These are phyloP conservation scores for Sander lucioperca DNA, from an alignment of 2,113 vertebrate species.

Conservation along the genomic window DNA sequence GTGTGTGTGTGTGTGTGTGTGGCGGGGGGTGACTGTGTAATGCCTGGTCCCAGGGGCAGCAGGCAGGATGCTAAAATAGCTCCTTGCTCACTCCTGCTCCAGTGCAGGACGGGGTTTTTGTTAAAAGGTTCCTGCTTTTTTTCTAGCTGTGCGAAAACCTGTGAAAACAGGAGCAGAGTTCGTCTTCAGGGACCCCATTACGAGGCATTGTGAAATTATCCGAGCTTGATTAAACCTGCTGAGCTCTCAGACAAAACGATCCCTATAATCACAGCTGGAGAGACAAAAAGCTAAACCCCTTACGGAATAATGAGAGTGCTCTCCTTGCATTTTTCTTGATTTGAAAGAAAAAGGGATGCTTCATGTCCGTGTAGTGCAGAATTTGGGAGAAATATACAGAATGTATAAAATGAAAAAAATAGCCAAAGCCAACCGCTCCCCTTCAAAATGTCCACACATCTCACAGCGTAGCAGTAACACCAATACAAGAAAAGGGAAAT, in stretches of 20 bases:
- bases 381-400: not conserved
- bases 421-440: slow-evolving; percentile 17
- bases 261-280: slow-evolving; percentile 64
- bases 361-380: not conserved
- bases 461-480: slow-evolving; percentile 34
- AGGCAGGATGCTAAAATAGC: slow-evolving; percentile 73
- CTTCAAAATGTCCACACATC: slow-evolving; percentile 35
- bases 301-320: slow-evolving; percentile 40
- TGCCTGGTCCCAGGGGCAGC: slow-evolving; percentile 76
- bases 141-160: slow-evolving; percentile 31
- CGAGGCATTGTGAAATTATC: slow-evolving; percentile 66
- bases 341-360: slow-evolving; percentile 10
- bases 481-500: slow-evolving; percentile 41
- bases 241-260: slow-evolving; percentile 66
- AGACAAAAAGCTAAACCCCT: slow-evolving; percentile 58
- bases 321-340: slow-evolving; percentile 44
- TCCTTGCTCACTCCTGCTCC: slow-evolving; percentile 52
- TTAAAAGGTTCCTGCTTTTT: slow-evolving; percentile 69
- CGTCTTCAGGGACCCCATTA: slow-evolving; percentile 74
- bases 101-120: slow-evolving; percentile 54
- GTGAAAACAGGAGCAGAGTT: slow-evolving; percentile 64
- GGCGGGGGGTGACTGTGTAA: slow-evolving; percentile 67
- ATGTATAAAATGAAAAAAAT: slow-evolving; percentile 18
- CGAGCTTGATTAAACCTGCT: slow-evolving; percentile 70
- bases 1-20: slow-evolving; percentile 1